Evolutionary conservation across 2,888 invertebrate species (phyloP).

Genomic region (Cremastinae sp.): DNA sequence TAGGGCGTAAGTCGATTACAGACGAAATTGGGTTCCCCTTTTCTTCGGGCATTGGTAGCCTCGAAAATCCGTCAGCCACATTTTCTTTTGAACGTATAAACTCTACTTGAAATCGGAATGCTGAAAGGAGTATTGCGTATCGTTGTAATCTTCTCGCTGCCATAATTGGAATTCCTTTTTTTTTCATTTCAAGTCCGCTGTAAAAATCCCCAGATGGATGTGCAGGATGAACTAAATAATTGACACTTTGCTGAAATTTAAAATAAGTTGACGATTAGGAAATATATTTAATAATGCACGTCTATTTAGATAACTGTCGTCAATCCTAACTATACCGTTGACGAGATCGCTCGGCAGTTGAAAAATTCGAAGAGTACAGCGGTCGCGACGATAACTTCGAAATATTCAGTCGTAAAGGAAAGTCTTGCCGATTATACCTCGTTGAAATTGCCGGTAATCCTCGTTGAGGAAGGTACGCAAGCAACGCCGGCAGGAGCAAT

Average conservation of each 20-base stretch:
- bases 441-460: constrained; percentile 65
- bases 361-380: constrained; percentile 63
- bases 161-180: constrained; percentile 41
- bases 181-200: too few relatives aligned
- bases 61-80: constrained; percentile 41
- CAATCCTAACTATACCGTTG: constrained; percentile 60
- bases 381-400: constrained; percentile 65
- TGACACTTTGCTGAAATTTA: constrained; percentile 60
- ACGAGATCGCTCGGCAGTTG: constrained; percentile 70
- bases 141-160: constrained; percentile 43
- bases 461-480: constrained; percentile 59
- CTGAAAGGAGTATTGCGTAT: constrained; percentile 39
- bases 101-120: constrained; percentile 36
- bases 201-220: too few relatives aligned
- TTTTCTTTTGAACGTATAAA: constrained; percentile 31
- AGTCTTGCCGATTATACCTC: constrained; percentile 57
- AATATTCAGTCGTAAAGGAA: constrained; percentile 55
- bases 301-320: constrained; percentile 61
- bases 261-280: neutral
- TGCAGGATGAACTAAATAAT: too few relatives aligned
- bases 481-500: constrained; percentile 58
- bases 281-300: neutral
- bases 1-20: too few relatives aligned
- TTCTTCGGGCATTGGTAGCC: constrained; percentile 37
- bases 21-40: too few relatives aligned